Evolutionary conservation across 1,140 invertebrate species (phyloP), one percentile per base, ranked within the genome.

Genomic region (Diorhabda elongata): DNA sequence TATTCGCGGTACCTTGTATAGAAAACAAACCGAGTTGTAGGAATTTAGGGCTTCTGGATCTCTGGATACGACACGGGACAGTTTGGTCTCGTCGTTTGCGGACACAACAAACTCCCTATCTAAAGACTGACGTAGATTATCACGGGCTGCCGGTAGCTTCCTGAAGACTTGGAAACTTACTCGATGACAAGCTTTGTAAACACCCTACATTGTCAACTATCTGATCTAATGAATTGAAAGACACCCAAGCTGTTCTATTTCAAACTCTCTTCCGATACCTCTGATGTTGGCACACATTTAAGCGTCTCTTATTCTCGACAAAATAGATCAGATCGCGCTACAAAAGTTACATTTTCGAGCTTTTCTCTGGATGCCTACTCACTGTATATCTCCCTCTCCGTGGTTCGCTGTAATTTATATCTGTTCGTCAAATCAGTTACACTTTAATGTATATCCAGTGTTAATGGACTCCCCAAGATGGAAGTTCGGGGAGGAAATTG

Each of bases 191-290:
- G 69, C 75, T 74, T 77, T 76, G 76, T 76, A 66, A 69, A 74
- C 74, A 75, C 77, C 75, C 77, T 68, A 71, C 65, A 75, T 77
- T 76, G 75, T 76, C 71, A 77, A 73, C 71, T 77, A 78, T 78
- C 76, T 76, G 77, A 78, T 78, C 73, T 76, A 75, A 76, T 75
- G 77, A 76, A 78, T 78, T 78, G 77, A 78, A 63, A 76, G 75
- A 76, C 74, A 74, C 69, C 71, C 74, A 71, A 73, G 69, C 75
- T 68, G 71, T 67, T 73, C 74, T 74, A 76, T 76, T 76, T 76
- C 71, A 76, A 73, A 74, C 69, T 76, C 73, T 76, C 73, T 74
- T 73, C 71, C 68, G 73, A 73, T 74, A 74, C 73, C 73, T 56
- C 42, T 26, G n/a, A 52, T 52, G 45, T 44, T 68, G 67, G 67